Base-by-base conservation (phyloP, 2,888 invertebrate genomes). In the Eumacrocentrus americanus region DNA sequence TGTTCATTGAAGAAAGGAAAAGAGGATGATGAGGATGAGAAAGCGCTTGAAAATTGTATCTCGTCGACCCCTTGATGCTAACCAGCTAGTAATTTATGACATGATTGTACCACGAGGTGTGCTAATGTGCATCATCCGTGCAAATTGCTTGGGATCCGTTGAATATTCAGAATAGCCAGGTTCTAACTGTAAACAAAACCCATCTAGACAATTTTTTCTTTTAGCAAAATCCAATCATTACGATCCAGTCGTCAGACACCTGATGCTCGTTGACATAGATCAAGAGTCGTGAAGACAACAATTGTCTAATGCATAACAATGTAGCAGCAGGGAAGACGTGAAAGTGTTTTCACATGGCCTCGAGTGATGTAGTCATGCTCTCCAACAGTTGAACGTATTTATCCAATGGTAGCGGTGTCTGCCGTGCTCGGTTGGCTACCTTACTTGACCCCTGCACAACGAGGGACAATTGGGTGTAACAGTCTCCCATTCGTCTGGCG, bases 401-500 rank as follows among this genome's bases (percentile, higher is more conserved):
- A 61, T 66, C 61, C 47, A 67, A 67, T 59, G 59, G 61, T 54
- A 69, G 72, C 76, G 77, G 76, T 77, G 73, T 73, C 74, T 73
- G 70, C 70, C 71, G 72, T 75, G 70, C 68, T 72, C 57, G 56
- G 50, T 58, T 58, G 35, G 76, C 74, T 80, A 79, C 79, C 80
- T 80, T 79, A 80, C 77, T 80, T 80, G 79, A 80, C 80, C 80
- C 77, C 79, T 68, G 72, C 74, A 70, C 80, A 80, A 80, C 77
- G 77, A 80, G 79, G 78, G 80, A 80, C 80, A 80, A 80, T 80
- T 80, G 79, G 79, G 78, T 76, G 79, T 80, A 80, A 80, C 80
- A 79, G 79, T 78, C 79, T 78, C 75, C 77, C 76, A 75, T 77
- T 76, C 77, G 77, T 76, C 72, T 75, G 76, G 73, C 73, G 59